These are phyloP conservation scores for Ploceus nigricollis DNA, from an alignment of 2,113 vertebrate species.

Conservation along the genomic window DNA sequence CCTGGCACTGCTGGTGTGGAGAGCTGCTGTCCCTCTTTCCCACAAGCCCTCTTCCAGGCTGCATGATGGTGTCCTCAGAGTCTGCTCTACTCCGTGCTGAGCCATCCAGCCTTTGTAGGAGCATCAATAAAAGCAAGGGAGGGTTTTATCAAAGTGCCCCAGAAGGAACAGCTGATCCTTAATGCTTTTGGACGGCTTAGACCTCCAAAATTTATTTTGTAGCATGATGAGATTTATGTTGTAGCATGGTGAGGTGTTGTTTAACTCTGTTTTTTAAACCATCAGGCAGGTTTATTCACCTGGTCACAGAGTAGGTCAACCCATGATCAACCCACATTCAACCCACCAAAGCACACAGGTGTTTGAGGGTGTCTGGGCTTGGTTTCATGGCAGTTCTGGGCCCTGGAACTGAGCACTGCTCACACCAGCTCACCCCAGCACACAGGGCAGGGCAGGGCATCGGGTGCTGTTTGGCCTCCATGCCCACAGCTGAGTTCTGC, in stretches of 20 bases:
- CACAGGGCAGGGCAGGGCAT: rapidly evolving
- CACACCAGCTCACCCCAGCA: background rate
- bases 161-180: background rate
- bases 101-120: background rate
- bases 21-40: background rate
- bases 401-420: background rate
- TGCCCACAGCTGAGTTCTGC: background rate
- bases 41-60: background rate
- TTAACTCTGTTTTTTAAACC: background rate
- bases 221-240: background rate
- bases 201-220: too few relatives aligned
- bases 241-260: background rate
- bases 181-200: background rate
- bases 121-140: background rate
- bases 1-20: too few relatives aligned
- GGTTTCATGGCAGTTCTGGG: background rate
- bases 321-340: background rate
- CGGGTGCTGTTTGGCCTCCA: rapidly evolving
- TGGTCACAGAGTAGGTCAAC: background rate
- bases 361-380: background rate
- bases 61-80: background rate
- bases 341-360: background rate
- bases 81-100: background rate
- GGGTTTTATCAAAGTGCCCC: background rate
- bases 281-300: background rate